These are phyloP conservation scores for Thamnaconus septentrionalis DNA, from an alignment of 2,113 vertebrate species.

Conservation along the genomic window DNA sequence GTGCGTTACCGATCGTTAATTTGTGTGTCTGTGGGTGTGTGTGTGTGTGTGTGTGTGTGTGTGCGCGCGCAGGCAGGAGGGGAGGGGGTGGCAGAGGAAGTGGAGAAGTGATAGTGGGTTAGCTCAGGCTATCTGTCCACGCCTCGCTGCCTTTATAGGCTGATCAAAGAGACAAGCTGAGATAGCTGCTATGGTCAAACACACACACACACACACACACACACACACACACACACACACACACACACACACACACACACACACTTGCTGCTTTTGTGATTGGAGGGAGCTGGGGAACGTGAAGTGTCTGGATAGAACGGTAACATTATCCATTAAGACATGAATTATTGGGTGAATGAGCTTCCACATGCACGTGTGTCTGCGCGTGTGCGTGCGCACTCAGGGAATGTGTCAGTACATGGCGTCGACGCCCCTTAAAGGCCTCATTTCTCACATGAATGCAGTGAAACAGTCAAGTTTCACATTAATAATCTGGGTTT, in stretches of 20 bases:
- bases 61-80: slow-evolving; percentile 12
- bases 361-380: slow-evolving; percentile 25
- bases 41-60: too few species aligned
- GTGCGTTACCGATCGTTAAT: slow-evolving; percentile 43
- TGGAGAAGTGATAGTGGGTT: slow-evolving; percentile 52
- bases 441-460: too few species aligned
- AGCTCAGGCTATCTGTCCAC: slow-evolving; percentile 50
- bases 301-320: slow-evolving; percentile 46
- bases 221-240: too few species aligned
- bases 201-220: not conserved
- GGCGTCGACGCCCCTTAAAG: not conserved
- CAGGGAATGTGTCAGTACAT: slow-evolving; percentile 18
- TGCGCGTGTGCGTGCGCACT: slow-evolving; percentile 34
- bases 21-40: slow-evolving; percentile 30
- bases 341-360: slow-evolving; percentile 64
- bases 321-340: slow-evolving; percentile 69
- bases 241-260: too few species aligned
- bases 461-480: too few species aligned
- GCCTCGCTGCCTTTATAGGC: slow-evolving; percentile 66
- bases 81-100: slow-evolving; percentile 23
- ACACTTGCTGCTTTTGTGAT: slow-evolving; percentile 45
- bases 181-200: slow-evolving; percentile 49
- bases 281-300: slow-evolving; percentile 37
- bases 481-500: too few species aligned
- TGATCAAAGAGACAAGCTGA: slow-evolving; percentile 70